A percentile compares a stretch with the other conserved stretches of the same genome.
Conservation (phyloP, 2,888 invertebrate genomes). For the Scelioninae gen. 2 region DNA sequence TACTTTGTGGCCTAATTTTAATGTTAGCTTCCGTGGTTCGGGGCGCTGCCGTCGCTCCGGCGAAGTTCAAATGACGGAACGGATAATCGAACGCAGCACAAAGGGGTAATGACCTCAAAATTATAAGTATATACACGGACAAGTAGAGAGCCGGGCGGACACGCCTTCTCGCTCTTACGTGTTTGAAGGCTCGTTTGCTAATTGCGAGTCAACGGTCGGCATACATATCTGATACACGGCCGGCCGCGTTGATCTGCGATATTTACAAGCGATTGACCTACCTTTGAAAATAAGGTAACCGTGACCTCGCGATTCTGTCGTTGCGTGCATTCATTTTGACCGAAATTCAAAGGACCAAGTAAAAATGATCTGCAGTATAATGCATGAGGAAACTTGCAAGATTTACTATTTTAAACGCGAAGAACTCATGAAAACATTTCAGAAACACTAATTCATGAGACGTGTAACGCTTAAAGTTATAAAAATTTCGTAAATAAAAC, state of each 20-base stretch:
- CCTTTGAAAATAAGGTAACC: conserved; percentile 50
- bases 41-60: conserved; percentile 2
- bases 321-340: no score
- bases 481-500: no score
- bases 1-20: no score
- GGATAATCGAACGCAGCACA: conserved; percentile 38
- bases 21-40: no score
- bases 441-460: no score
- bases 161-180: conserved; percentile 36
- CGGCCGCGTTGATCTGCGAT: conserved; percentile 36
- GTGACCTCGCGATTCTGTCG: no score
- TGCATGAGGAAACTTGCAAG: no score
- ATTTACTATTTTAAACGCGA: no score
- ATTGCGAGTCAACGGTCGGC: conserved; percentile 56
- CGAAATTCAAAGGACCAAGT: no score
- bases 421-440: no score
- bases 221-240: conserved; percentile 49
- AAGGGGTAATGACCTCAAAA: conserved; percentile 56
- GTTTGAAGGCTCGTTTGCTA: conserved; percentile 48
- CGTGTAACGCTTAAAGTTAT: no score
- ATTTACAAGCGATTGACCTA: conserved; percentile 51
- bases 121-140: conserved; percentile 9
- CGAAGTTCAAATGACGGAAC: conserved; percentile 43
- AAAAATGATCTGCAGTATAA: no score
- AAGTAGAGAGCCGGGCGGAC: conserved; percentile 2